These are phyloP conservation scores for Lacerta bilineata DNA, from an alignment of 2,797 vertebrate genomes.

Conservation along the genomic window DNA sequence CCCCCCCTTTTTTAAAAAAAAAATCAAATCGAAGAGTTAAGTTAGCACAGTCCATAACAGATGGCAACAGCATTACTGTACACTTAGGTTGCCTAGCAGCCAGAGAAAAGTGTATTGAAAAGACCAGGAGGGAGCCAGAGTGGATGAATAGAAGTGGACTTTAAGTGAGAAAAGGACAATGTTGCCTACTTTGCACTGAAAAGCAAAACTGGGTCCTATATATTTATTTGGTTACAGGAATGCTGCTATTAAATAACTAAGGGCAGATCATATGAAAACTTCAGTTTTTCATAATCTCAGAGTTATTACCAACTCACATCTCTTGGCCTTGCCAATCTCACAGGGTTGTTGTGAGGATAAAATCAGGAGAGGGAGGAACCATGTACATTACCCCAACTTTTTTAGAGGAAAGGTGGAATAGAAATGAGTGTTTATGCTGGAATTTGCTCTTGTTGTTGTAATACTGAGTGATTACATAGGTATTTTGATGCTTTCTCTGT, in stretches of 20 bases:
- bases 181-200: background rate
- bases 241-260: background rate
- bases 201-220: background rate
- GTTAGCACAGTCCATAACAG: constrained; percentile 60
- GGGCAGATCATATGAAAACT: background rate
- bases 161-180: constrained; percentile 35
- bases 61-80: constrained; percentile 47
- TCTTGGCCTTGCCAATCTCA: background rate
- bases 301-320: background rate
- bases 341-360: background rate
- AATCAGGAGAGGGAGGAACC: too few relatives aligned
- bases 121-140: constrained; percentile 50
- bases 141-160: constrained; percentile 60
- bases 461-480: background rate
- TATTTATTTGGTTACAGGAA: background rate
- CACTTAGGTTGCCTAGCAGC: constrained; percentile 79
- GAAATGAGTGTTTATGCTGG: background rate
- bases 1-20: constrained; percentile 58
- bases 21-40: constrained; percentile 53
- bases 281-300: background rate
- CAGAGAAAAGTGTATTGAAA: constrained; percentile 56
- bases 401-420: background rate
- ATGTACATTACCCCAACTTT: background rate
- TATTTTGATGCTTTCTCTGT: background rate
- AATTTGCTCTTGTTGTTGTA: background rate